phyloP scores from a whole-genome alignment of 2,888 invertebrate species.

The Andrena flavipes region DNA sequence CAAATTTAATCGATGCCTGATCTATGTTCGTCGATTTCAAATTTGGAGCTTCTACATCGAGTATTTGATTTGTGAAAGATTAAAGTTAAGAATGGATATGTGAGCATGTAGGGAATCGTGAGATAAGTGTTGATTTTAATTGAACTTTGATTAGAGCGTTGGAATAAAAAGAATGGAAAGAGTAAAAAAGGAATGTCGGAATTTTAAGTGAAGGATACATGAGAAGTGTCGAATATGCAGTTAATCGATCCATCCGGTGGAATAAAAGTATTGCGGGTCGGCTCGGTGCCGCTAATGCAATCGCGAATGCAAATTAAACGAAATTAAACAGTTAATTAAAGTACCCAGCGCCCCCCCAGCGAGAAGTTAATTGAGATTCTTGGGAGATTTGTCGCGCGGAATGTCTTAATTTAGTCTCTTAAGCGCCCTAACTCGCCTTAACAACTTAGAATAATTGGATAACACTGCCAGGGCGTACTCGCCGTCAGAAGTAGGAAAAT shows the following conservation, averaged over 20 bases:
- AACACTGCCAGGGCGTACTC: conserved; percentile 77
- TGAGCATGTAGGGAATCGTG: no score
- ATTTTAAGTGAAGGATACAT: not conserved
- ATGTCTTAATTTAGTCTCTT: conserved; percentile 85
- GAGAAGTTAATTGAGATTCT: conserved; percentile 85
- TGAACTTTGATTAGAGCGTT: not conserved
- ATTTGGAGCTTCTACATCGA: no score
- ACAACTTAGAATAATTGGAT: conserved; percentile 85
- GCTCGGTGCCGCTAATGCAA: conserved; percentile 71
- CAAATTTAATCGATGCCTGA: no score
- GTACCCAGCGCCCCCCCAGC: conserved; percentile 66
- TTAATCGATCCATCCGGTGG: conserved; percentile 48
- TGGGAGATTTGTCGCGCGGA: conserved; percentile 85
- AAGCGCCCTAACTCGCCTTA: conserved; percentile 85
- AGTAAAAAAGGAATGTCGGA: not conserved
- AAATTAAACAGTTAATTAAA: conserved; percentile 85
- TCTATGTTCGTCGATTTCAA: no score
- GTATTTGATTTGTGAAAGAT: no score
- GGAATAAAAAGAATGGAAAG: not conserved
- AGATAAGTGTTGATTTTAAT: no score
- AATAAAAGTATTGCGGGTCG: conserved; percentile 40
- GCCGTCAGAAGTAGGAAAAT: conserved; percentile 69
- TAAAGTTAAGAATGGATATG: no score
- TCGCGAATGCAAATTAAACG: conserved; percentile 83
- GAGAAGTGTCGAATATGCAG: not conserved